Evolutionary conservation across 2,113 vertebrate genomes (phyloP).

Genomic region (Pavo muticus): DNA sequence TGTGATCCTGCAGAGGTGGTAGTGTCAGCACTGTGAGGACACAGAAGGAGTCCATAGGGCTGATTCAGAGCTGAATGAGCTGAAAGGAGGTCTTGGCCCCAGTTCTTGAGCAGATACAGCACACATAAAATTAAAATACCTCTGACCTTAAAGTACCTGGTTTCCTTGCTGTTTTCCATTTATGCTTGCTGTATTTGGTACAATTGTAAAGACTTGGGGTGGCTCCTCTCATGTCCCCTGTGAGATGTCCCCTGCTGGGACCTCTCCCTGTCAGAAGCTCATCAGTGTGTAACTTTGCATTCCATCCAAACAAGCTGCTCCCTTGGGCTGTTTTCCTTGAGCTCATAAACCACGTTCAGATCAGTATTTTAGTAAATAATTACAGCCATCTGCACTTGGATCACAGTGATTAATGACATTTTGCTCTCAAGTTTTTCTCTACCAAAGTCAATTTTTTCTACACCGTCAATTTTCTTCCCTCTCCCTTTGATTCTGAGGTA

Average conservation of each 20-base stretch:
- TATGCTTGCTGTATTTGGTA: not conserved
- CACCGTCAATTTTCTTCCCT: not conserved
- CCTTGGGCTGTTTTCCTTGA: not conserved
- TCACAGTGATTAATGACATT: not conserved
- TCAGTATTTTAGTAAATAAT: not conserved
- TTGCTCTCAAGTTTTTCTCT: constrained; percentile 4
- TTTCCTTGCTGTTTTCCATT: not conserved
- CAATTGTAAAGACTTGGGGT: not conserved
- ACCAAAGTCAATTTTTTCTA: not conserved
- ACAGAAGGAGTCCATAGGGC: not conserved
- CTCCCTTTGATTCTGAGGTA: not conserved
- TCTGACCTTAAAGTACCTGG: not conserved
- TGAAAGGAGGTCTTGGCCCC: not conserved
- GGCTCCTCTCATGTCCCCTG: not conserved
- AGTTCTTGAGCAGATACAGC: not conserved
- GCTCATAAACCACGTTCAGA: not conserved
- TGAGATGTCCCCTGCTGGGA: not conserved
- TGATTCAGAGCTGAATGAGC: not conserved
- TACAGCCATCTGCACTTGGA: not conserved
- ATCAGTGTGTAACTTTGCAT: not conserved
- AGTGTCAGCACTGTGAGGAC: not conserved
- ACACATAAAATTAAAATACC: not conserved
- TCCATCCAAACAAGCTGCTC: not conserved
- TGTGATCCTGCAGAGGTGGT: not conserved
- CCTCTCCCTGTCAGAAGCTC: not conserved